Evolutionary conservation across 1,140 invertebrate genomes (phyloP), one percentile per base, ranked within the genome.

Genomic region (Neodiprion virginianus): DNA sequence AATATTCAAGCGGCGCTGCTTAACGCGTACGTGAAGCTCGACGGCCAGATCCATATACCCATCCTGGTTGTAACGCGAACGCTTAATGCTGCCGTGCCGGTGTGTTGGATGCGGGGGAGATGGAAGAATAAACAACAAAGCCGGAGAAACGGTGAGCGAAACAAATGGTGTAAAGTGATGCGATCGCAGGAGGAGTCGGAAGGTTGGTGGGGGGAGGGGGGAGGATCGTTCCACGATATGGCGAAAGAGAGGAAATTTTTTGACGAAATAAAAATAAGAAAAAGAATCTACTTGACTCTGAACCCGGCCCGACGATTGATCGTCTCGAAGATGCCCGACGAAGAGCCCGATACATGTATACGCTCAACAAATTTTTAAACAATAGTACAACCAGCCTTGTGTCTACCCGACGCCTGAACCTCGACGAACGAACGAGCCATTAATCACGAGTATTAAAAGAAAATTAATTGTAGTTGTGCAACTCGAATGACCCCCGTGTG

Each of bases 381-480:
- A 61, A 61, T 61, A 17, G 53, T 61, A 61, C n/a, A 40, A 40
- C 28, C 53, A 61, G 53, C 11, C 11, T 17, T 61, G 28, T 40
- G 53, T 61, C 53, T 61, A 61, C 11, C 70, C 48, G 65, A 21
- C 49, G 69, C 47, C 61, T 28, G 67, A 48, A 67, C 50, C 28
- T 40, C 48, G 23, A 40, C n/a, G 68, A 69, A 70, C 68, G 74
- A 65, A 49, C 77, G 76, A 84, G 82, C 80, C 79, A 84, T 83
- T 82, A 82, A 84, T 84, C 81, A 79, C 74, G 68, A 72, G 75
- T 81, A 83, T 82, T 84, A 83, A 83, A 83, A 80, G 81, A 79
- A 81, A 83, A 84, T 84, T 83, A 84, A 84, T 84, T 82, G 81
- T 76, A 72, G 76, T 79, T 75, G 74, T 76, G 75, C 68, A 77